These are phyloP conservation scores for Drosophila affinis DNA, from an alignment of 2,888 invertebrate genomes.

Conservation along the genomic window DNA sequence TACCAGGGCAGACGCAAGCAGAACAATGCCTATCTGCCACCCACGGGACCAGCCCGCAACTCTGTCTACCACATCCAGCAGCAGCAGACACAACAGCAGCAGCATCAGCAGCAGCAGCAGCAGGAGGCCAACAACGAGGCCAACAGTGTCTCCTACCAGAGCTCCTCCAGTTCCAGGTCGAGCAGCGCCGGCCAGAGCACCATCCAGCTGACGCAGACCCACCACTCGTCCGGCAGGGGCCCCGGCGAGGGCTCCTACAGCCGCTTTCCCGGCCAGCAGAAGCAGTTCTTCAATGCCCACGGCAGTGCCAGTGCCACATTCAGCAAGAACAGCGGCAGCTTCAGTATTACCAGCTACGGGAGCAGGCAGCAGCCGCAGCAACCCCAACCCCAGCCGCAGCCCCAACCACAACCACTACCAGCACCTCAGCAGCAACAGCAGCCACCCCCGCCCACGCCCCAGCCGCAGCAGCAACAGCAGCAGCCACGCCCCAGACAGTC, in stretches of 20 bases:
- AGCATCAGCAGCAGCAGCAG: slow-evolving; percentile 53
- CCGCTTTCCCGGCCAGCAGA: slow-evolving; percentile 63
- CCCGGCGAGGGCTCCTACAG: slow-evolving; percentile 82
- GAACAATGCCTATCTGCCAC: slow-evolving; percentile 82
- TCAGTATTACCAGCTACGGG: slow-evolving; percentile 72
- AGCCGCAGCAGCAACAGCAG: slow-evolving; percentile 32
- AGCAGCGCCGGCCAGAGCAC: slow-evolving; percentile 51
- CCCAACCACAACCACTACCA: slow-evolving; percentile 21
- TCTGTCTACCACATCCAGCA: slow-evolving; percentile 71
- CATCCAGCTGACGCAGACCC: slow-evolving; percentile 61
- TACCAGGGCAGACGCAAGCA: slow-evolving; percentile 78
- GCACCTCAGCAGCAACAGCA: slow-evolving; percentile 33
- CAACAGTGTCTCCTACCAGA: slow-evolving; percentile 73
- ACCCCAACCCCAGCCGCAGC: slow-evolving; percentile 30
- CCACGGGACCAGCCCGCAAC: slow-evolving; percentile 69
- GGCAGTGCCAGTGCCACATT: slow-evolving; percentile 63
- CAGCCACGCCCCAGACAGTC: slow-evolving; percentile 46
- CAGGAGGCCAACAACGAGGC: slow-evolving; percentile 60
- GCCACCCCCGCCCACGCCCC: slow-evolving; percentile 41
- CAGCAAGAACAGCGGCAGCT: slow-evolving; percentile 71
- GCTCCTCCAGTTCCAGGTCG: slow-evolving; percentile 47
- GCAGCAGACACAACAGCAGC: slow-evolving; percentile 54
- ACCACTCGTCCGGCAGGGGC: slow-evolving; percentile 43
- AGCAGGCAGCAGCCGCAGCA: slow-evolving; percentile 57
- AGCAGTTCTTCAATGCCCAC: slow-evolving; percentile 79